A percentile compares a stretch with the other conserved stretches of the same genome.
Evolutionary conservation across 2,113 vertebrate genomes (phyloP).

Genomic region (Psilopsiagon aurifrons): DNA sequence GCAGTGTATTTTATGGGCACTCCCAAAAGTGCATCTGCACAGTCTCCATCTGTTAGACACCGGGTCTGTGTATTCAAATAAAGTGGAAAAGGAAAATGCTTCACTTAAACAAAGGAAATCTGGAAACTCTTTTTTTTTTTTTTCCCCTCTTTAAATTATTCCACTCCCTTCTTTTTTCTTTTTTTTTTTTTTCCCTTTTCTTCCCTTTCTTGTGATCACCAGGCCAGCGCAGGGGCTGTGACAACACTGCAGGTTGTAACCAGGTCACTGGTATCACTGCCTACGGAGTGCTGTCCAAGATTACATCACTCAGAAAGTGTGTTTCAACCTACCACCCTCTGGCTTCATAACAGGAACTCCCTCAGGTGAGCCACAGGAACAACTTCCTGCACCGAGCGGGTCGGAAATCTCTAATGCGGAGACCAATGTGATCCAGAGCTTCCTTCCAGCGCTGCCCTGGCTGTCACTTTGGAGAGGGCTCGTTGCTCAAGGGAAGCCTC

Average conservation of each 20-base stretch:
- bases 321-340: conserved; percentile 60
- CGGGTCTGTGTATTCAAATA: conserved; percentile 39
- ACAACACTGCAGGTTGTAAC: conserved; percentile 70
- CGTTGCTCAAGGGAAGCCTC: conserved; percentile 15
- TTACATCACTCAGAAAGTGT: conserved; percentile 77
- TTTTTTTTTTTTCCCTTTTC: neutral
- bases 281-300: conserved; percentile 47
- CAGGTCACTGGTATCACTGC: conserved; percentile 78
- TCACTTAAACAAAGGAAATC: conserved; percentile 77
- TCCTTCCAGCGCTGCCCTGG: conserved; percentile 78
- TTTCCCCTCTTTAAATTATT: conserved; percentile 64
- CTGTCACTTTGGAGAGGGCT: conserved; percentile 56
- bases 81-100: conserved; percentile 73
- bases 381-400: conserved; percentile 71
- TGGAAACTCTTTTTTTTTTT: conserved; percentile 67
- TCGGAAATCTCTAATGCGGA: conserved; percentile 75
- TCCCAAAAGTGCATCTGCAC: conserved; percentile 62
- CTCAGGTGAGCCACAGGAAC: conserved; percentile 79
- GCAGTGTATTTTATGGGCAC: conserved; percentile 38
- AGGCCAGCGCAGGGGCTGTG: conserved; percentile 71
- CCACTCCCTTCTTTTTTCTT: conserved; percentile 39
- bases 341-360: conserved; percentile 81
- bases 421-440: conserved; percentile 51
- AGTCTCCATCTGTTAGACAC: conserved; percentile 65
- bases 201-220: conserved; percentile 71